Conservation (phyloP, 2,888 invertebrate species). For the Podotricha telesiphe region DNA sequence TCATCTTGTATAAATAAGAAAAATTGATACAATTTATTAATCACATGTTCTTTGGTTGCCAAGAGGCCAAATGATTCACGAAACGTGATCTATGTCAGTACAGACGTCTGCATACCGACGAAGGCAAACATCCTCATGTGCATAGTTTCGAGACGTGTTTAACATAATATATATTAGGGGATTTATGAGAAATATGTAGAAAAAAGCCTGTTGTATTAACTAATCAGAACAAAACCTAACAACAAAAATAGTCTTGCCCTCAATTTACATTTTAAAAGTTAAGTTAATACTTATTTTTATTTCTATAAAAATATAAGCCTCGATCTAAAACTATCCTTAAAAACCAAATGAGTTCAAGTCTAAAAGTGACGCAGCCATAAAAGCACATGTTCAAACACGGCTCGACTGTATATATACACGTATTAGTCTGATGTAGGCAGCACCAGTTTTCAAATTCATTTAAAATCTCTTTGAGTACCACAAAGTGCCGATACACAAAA, state of each 20-base stretch:
- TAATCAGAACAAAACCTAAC: too few relatives aligned
- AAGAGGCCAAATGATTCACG: slow-evolving; percentile 37
- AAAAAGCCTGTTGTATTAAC: neutral
- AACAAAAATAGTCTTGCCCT: too few relatives aligned
- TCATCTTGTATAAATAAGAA: neutral
- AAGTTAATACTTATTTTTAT: neutral
- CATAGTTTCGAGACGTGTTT: slow-evolving; percentile 9
- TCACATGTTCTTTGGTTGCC: slow-evolving; percentile 30
- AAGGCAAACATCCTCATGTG: slow-evolving; percentile 24
- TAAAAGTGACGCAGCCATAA: slow-evolving; percentile 26
- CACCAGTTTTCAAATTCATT: neutral
- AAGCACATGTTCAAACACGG: slow-evolving; percentile 31
- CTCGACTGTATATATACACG: slow-evolving; percentile 1
- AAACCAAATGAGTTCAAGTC: slow-evolving; percentile 12
- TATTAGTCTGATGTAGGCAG: slow-evolving; percentile 4
- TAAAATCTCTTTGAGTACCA: neutral
- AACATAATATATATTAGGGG: neutral
- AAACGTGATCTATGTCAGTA: slow-evolving; percentile 14
- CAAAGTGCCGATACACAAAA: neutral
- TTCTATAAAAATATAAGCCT: neutral
- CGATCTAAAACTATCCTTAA: slow-evolving; percentile 1
- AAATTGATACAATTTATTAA: slow-evolving; percentile 19
- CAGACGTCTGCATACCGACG: slow-evolving; percentile 30
- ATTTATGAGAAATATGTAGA: neutral
- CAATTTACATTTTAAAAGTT: too few relatives aligned